A percentile compares a stretch with the other conserved stretches of the same genome.
These are phyloP conservation scores for Akabosia matsudoensis DNA, from an alignment of 1,140 invertebrate species.

Conservation along the genomic window DNA sequence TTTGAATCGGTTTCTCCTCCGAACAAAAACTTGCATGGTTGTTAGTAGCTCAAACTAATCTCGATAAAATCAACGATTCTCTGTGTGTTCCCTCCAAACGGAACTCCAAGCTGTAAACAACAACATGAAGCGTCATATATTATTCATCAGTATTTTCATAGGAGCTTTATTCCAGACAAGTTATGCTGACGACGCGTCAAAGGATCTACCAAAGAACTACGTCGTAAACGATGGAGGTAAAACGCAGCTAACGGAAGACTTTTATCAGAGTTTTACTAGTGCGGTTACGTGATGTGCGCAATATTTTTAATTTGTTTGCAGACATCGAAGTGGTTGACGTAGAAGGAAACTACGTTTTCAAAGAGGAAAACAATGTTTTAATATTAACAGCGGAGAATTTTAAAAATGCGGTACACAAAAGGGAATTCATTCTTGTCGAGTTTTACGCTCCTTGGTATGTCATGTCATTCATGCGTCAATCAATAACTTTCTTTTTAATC, in stretches of 20 bases:
- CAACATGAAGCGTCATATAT: no score
- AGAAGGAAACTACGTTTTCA: constrained; percentile 49
- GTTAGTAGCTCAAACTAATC: no score
- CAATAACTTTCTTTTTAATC: not conserved
- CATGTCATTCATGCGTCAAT: not conserved
- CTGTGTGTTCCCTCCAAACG: no score
- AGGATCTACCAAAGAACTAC: constrained; percentile 27
- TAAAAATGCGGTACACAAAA: constrained; percentile 51
- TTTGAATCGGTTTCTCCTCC: no score
- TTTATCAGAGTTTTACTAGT: not conserved
- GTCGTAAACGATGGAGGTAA: constrained; percentile 43
- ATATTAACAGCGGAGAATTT: constrained; percentile 55
- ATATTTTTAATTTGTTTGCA: constrained; percentile 34
- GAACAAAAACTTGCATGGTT: no score
- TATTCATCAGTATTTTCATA: no score
- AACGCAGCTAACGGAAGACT: not conserved
- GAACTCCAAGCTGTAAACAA: no score
- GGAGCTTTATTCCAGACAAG: no score
- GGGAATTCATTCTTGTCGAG: constrained; percentile 55
- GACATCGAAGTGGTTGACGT: constrained; percentile 48
- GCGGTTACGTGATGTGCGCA: no score
- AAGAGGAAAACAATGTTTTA: constrained; percentile 54
- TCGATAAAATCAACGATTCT: no score
- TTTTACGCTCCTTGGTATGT: constrained; percentile 58
- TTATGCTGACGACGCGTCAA: not conserved